Conservation (phyloP, 2,888 invertebrate genomes). For the Dusona sp. region DNA sequence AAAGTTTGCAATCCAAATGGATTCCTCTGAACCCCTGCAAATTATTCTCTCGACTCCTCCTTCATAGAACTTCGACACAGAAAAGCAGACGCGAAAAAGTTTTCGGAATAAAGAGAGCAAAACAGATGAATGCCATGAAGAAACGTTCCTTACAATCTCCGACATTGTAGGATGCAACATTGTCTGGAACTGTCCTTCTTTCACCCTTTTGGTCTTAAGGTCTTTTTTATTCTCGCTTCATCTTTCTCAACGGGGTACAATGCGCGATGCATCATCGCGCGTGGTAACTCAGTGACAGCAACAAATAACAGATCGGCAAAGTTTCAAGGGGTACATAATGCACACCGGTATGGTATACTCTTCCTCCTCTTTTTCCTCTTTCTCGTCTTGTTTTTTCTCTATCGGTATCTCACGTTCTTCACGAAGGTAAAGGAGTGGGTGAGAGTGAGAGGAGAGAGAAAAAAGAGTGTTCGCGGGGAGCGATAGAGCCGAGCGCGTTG, state of each 20-base stretch:
- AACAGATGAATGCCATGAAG: neutral
- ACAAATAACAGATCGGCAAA: slow-evolving; percentile 74
- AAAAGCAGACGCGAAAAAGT: neutral
- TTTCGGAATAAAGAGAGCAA: neutral
- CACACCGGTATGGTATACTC: slow-evolving; percentile 8
- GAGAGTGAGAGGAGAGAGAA: neutral
- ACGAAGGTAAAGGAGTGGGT: neutral
- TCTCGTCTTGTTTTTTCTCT: neutral
- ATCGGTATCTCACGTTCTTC: slow-evolving; percentile 35
- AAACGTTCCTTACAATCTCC: slow-evolving; percentile 5
- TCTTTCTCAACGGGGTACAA: slow-evolving; percentile 62
- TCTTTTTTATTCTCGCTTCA: neutral
- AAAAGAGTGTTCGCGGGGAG: slow-evolving; percentile 6
- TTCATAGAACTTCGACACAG: neutral
- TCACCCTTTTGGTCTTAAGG: neutral
- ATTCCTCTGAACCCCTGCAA: neutral
- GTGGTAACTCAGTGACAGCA: slow-evolving; percentile 74
- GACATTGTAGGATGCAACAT: slow-evolving; percentile 13
- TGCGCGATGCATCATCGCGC: slow-evolving; percentile 74
- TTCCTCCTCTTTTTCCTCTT: neutral
- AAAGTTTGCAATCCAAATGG: neutral
- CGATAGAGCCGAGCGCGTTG: slow-evolving; percentile 59
- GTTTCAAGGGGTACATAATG: slow-evolving; percentile 70
- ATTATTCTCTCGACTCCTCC: neutral
- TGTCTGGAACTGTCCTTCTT: slow-evolving; percentile 37